Evolutionary conservation across 2,888 invertebrate genomes (phyloP), one percentile per base, ranked within the genome.

Genomic region (Mimas tiliae): DNA sequence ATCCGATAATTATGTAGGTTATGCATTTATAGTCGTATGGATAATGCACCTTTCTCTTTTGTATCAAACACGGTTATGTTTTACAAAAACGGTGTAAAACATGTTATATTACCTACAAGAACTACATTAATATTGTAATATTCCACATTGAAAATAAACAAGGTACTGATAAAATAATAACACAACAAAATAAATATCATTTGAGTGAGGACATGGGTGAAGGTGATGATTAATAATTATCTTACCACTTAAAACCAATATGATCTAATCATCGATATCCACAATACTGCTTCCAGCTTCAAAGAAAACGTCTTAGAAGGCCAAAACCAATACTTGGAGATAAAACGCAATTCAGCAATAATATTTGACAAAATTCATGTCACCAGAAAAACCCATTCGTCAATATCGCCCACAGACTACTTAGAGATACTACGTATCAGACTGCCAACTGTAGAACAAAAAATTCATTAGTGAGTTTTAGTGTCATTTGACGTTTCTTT

Each of bases 41-140:
- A 79, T 75, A 82, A 74, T 76, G 74, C 73, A 77, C 85, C 88
- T 88, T 88, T 88, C 88, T 88, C 87, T 86, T 87, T 81, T 77
- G 70, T 72, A 48, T 48, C 16, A 63, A 63, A 50, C 63, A 64
- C 51, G 38, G 50, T 38, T 51, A 38, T 11, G 45, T 63, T 48
- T n/a, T 48, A 9, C 27, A 45, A 51, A 50, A 45, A 14, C 19
- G 3, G 8, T 7, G 16, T 19, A n/a, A 16, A 27, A 27, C 14
- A 34, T 6, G 19, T 42, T 6, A 16, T 8, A 16, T 9, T 7
- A 34, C 21, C 19, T 6, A 6, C 38, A 65, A 0, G n/a, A 19
- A 65, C 33, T n/a, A 51, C 6, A 42, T 19, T 11, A 27, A 9
- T 27, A 42, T 11, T 11, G 14, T 12, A 21, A 11, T 12, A 65